phyloP scores from a whole-genome alignment of 2,797 vertebrate genomes.

The Emydoidea blandingii region DNA sequence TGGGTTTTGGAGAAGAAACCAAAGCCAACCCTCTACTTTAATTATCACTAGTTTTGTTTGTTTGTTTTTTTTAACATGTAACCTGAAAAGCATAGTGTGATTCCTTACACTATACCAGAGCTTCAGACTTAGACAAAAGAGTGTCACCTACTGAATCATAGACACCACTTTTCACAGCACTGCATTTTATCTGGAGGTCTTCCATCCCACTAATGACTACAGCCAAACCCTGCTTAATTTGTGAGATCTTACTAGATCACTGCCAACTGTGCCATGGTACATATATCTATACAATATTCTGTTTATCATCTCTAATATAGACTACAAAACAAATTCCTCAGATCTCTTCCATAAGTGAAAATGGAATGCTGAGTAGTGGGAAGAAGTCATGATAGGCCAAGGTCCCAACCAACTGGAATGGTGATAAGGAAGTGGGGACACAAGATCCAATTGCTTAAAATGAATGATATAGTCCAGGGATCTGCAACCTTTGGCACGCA shows the following conservation, averaged over 20 bases:
- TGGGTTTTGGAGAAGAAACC: background rate
- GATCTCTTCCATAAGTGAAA: background rate
- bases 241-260: background rate
- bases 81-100: background rate
- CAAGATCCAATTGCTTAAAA: background rate
- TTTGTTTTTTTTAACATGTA: background rate
- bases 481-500: too few relatives aligned
- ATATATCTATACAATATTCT: background rate
- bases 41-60: too few relatives aligned
- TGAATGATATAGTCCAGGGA: background rate
- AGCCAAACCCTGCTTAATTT: background rate
- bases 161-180: background rate
- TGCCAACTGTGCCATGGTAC: background rate
- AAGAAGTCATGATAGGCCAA: background rate
- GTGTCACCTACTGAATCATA: rapidly evolving
- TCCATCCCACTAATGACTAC: background rate
- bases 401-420: background rate
- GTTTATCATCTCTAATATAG: background rate
- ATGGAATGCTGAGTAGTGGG: constrained; percentile 6
- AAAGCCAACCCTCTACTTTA: background rate
- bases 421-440: background rate
- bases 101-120: background rate
- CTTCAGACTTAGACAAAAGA: background rate
- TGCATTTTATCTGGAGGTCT: background rate
- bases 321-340: background rate